Evolutionary conservation across 2,113 vertebrate genomes (phyloP).

Genomic region (Zapus hudsonius): DNA sequence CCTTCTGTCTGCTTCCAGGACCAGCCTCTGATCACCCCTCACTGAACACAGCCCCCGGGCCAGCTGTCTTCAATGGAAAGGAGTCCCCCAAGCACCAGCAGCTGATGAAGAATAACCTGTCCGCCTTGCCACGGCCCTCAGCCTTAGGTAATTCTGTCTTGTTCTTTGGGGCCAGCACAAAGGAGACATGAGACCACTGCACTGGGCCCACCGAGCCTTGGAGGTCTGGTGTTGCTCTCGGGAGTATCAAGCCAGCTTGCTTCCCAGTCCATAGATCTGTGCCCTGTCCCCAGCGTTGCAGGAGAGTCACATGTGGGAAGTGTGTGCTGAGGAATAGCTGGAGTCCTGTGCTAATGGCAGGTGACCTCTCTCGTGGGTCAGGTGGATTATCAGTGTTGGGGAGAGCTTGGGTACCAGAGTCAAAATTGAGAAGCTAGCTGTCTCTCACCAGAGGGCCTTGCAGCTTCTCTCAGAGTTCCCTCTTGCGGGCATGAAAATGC

Average conservation of each 20-base stretch:
- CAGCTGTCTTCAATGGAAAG: constrained; percentile 87
- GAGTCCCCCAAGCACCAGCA: constrained; percentile 86
- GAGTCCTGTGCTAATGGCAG: background rate
- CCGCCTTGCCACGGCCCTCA: constrained; percentile 84
- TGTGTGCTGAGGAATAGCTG: background rate
- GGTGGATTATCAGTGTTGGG: background rate
- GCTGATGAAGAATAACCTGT: constrained; percentile 81
- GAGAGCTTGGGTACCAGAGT: background rate
- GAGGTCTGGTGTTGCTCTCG: background rate
- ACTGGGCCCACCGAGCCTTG: background rate
- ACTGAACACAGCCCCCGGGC: constrained; percentile 72
- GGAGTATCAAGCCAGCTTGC: background rate
- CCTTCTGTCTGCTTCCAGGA: constrained; percentile 62
- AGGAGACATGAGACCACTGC: accelerated
- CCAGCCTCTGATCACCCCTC: constrained; percentile 81
- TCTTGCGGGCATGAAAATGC: background rate
- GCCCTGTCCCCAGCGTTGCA: background rate
- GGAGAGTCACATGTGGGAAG: background rate
- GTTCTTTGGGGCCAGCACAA: background rate
- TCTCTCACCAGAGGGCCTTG: background rate
- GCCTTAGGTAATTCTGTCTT: constrained; percentile 85
- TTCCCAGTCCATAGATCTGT: background rate
- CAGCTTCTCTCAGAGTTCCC: background rate
- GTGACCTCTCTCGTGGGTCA: accelerated
- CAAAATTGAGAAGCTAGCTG: background rate